A percentile compares a stretch with the other conserved stretches of the same genome.
Evolutionary conservation across 2,888 invertebrate genomes (phyloP).

Genomic region (Tigriopus californicus): DNA sequence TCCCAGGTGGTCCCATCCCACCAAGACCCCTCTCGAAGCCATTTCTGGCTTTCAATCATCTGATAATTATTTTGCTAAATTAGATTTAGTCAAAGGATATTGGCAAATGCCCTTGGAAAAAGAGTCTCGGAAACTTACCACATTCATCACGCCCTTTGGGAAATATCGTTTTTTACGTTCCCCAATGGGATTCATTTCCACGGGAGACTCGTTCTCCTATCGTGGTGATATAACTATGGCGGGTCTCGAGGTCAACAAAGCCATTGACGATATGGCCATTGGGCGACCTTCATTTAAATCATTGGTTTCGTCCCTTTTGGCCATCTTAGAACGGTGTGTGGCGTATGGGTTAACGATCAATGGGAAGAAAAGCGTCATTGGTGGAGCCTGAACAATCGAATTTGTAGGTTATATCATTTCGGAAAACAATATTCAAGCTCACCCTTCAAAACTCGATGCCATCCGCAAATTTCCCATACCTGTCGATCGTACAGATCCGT

Average conservation of each 20-base stretch:
- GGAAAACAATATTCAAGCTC: no score
- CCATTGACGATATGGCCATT: no score
- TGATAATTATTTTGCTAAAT: conserved; percentile 1
- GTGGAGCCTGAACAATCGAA: neutral
- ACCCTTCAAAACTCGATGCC: no score
- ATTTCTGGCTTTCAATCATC: neutral
- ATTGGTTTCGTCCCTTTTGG: no score
- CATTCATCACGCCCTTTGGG: conserved; percentile 17
- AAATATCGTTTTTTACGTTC: conserved; percentile 9
- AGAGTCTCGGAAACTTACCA: neutral
- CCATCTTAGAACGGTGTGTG: neutral
- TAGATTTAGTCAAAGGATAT: conserved; percentile 15
- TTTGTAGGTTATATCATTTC: no score
- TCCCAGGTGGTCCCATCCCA: conserved; percentile 1
- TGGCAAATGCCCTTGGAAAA: conserved; percentile 9
- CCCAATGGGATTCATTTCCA: conserved; percentile 4
- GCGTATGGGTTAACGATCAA: neutral
- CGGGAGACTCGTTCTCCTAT: neutral
- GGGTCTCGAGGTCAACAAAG: no score
- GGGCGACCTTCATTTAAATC: no score
- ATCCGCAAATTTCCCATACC: no score
- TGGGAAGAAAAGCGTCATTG: neutral
- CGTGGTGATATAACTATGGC: no score
- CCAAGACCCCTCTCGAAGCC: neutral
- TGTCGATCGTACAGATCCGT: neutral